phyloP scores from a whole-genome alignment of 2,797 vertebrate genomes.

The Chaenodraco wilsoni region DNA sequence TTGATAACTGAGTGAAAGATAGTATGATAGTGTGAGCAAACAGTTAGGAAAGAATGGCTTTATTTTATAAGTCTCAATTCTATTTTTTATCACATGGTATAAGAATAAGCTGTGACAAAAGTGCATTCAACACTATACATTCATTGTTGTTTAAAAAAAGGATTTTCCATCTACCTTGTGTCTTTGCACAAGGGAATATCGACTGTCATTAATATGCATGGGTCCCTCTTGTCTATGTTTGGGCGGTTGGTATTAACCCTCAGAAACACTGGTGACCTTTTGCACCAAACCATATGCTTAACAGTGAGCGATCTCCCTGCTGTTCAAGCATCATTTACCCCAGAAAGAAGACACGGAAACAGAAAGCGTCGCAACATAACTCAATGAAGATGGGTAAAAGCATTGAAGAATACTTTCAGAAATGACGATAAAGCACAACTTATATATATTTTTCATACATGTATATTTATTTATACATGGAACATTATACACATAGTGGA shows the following conservation, averaged over 20 bases:
- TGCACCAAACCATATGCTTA: slow-evolving; percentile 80
- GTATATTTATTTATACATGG: neutral
- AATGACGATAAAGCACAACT: slow-evolving; percentile 15
- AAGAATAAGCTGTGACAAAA: slow-evolving; percentile 15
- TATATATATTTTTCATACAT: neutral
- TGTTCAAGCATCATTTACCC: slow-evolving; percentile 86
- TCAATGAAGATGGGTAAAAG: slow-evolving; percentile 43
- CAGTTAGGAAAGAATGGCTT: slow-evolving; percentile 3
- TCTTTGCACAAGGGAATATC: slow-evolving; percentile 71
- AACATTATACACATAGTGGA: slow-evolving; percentile 1
- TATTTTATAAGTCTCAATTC: neutral
- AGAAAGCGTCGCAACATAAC: slow-evolving; percentile 46
- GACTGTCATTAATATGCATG: slow-evolving; percentile 74
- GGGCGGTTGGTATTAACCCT: slow-evolving; percentile 82
- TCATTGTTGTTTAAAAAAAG: slow-evolving; percentile 39
- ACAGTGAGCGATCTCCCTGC: slow-evolving; percentile 79
- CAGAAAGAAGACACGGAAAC: slow-evolving; percentile 62
- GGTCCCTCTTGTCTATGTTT: slow-evolving; percentile 73
- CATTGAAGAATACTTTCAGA: slow-evolving; percentile 6
- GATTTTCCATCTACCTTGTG: slow-evolving; percentile 53
- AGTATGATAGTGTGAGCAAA: slow-evolving; percentile 18
- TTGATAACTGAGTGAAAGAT: slow-evolving; percentile 45
- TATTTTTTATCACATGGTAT: neutral
- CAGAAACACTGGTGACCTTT: slow-evolving; percentile 76
- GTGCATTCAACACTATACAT: slow-evolving; percentile 1